Evolutionary conservation across 2,113 vertebrate species (phyloP).

Genomic region (Australoheros scitulus): DNA sequence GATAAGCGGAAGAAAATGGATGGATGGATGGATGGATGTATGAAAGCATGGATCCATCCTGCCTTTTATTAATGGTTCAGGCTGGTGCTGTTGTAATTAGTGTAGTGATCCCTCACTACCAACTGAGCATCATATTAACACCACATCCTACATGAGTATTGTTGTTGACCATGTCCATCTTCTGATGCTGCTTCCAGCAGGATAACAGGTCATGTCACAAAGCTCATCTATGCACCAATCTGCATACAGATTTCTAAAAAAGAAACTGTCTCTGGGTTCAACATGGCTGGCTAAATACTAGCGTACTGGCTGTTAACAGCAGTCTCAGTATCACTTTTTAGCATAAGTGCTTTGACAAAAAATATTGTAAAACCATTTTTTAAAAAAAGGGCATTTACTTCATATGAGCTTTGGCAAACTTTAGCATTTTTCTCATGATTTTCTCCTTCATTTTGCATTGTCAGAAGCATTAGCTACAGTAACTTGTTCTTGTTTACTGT

Average conservation of each 20-base stretch:
- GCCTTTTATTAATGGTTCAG: not conserved
- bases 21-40: too few relatives aligned
- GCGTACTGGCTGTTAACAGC: not conserved
- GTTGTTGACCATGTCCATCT: not conserved
- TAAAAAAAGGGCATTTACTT: fast-evolving
- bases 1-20: too few relatives aligned
- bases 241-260: slow-evolving; percentile 27
- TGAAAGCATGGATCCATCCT: not conserved
- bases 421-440: not conserved
- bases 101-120: not conserved
- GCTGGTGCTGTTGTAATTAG: not conserved
- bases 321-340: not conserved
- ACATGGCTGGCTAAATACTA: not conserved
- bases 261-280: not conserved
- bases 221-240: not conserved
- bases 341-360: not conserved
- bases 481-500: slow-evolving; percentile 40
- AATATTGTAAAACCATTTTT: not conserved
- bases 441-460: not conserved
- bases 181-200: not conserved
- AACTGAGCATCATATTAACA: not conserved
- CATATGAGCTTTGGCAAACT: not conserved
- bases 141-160: not conserved
- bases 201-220: not conserved
- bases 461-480: not conserved